Evolutionary conservation across 1,140 invertebrate genomes (phyloP).

Genomic region (Wasmannia auropunctata): DNA sequence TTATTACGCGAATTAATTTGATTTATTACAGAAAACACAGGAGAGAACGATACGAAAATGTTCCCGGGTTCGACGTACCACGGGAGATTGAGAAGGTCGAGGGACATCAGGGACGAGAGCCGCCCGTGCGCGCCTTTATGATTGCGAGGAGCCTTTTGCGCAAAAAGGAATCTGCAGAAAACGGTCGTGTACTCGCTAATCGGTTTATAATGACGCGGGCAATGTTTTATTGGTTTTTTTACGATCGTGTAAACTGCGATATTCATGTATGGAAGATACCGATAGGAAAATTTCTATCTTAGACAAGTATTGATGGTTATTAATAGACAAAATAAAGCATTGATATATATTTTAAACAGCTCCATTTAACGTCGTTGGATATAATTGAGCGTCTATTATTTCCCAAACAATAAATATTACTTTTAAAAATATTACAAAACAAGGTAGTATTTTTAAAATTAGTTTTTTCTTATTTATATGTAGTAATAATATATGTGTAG

Average conservation of each 20-base stretch:
- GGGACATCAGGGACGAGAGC: constrained; percentile 14
- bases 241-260: not conserved
- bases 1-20: constrained; percentile 67
- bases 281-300: not conserved
- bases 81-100: constrained; percentile 17
- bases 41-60: constrained; percentile 49
- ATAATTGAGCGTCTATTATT: not conserved
- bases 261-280: not conserved
- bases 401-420: not conserved
- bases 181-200: constrained; percentile 33
- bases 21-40: constrained; percentile 49
- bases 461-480: not conserved
- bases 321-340: too few species aligned
- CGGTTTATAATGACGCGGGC: constrained; percentile 45
- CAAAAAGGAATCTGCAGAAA: not conserved
- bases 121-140: not conserved
- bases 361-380: not conserved
- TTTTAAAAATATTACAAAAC: not conserved
- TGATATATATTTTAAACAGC: not conserved
- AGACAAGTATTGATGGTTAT: not conserved
- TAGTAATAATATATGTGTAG: not conserved
- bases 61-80: constrained; percentile 30
- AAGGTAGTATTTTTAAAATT: not conserved
- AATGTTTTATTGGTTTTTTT: not conserved
- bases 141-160: constrained; percentile 1